phyloP scores from a whole-genome alignment of 1,140 invertebrate genomes.

The Nymphalis io region DNA sequence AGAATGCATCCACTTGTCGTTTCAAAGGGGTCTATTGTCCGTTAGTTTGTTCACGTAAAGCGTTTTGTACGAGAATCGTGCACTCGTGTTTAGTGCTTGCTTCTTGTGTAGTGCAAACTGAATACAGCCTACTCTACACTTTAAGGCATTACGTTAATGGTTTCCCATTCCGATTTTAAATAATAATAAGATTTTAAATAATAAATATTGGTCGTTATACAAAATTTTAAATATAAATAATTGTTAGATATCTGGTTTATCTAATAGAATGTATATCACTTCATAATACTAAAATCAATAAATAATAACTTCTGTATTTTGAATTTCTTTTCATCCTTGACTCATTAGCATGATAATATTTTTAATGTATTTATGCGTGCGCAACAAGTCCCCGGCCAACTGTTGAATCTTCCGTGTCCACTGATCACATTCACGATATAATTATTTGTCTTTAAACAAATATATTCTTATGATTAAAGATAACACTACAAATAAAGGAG shows the following conservation, averaged over 20 bases:
- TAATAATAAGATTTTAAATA: slow-evolving; percentile 2
- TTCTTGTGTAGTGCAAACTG: slow-evolving; percentile 32
- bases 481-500: not conserved
- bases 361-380: slow-evolving; percentile 66
- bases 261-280: not conserved
- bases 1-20: slow-evolving; percentile 41
- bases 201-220: not conserved
- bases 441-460: slow-evolving; percentile 41
- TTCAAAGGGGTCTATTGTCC: slow-evolving; percentile 38
- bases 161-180: not conserved
- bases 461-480: slow-evolving; percentile 9
- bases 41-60: slow-evolving; percentile 37
- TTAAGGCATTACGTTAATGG: not conserved
- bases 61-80: slow-evolving; percentile 36
- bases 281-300: not conserved
- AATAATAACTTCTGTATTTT: not conserved
- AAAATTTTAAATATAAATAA: not conserved
- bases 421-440: slow-evolving; percentile 46
- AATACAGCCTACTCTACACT: slow-evolving; percentile 25
- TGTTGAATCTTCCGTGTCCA: slow-evolving; percentile 63
- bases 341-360: slow-evolving; percentile 50
- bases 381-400: slow-evolving; percentile 76
- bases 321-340: slow-evolving; percentile 9
- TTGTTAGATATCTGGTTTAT: not conserved
- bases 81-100: slow-evolving; percentile 33